Base-by-base conservation (phyloP, 2,113 vertebrate genomes). In the Rostratula benghalensis region DNA sequence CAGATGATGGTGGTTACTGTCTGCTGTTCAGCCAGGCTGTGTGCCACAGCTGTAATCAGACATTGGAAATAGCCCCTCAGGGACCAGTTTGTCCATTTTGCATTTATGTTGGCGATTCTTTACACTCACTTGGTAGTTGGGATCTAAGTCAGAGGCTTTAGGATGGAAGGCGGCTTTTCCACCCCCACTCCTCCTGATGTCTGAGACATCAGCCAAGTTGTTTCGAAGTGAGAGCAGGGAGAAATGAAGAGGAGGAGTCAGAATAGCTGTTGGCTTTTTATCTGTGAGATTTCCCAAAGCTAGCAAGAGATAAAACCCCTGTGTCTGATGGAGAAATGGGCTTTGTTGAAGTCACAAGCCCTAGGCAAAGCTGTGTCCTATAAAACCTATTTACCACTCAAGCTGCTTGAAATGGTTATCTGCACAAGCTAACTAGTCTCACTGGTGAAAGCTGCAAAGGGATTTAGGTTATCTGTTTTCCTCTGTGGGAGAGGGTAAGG, bases 301-400 rank as follows among this genome's bases (percentile, higher is more conserved):
- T 37, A 80, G 43, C 35, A 43, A 73, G 76, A 61, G 79, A 60
- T 61, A 13, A 79, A 79, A 46, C 35, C 61, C 41, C 46, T 1
- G 6, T 0, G 6, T 61, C 33, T 83, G 95, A n/a, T 54, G 73
- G 30, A 80, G 69, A 31, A 45, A 45, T 8, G 68, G 54, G 87
- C 77, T 77, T 54, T 43, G 79, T 25, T 54, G 91, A 28, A 95
- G 87, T 77, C 93, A 61, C 73, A 14, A 81, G 89, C 94, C 83
- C 41, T 9, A 69, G 92, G 93, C 90, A 89, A 61, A 75, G 60
- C 71, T 77, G 64, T 87, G 83, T 31, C 87, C 93, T 94, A 57
- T 3, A 86, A 95, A 95, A 90, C 59, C 53, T 16, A 4, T 28
- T 73, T 56, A 22, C 31, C 37, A 5, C 24, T 28, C 48, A 24